phyloP scores from a whole-genome alignment of 2,888 invertebrate species.

The Acleris laterana region DNA sequence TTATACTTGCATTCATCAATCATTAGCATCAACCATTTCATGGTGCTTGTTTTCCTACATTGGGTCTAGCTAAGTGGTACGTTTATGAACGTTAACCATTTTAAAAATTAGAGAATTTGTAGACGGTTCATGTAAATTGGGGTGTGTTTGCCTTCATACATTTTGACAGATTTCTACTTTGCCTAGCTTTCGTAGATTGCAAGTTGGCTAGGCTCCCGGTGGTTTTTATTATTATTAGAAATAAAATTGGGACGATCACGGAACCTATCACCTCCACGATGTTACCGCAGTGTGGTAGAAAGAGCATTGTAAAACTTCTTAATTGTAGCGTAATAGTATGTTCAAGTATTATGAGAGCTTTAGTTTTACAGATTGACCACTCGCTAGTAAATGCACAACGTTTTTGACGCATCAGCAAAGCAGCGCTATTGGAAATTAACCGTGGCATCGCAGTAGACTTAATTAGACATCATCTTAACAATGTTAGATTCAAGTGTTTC shows the following conservation, averaged over 20 bases:
- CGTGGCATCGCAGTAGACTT: background rate
- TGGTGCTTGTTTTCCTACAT: slow-evolving; percentile 2
- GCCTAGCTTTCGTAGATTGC: no score
- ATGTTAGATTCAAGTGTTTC: no score
- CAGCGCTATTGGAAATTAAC: background rate
- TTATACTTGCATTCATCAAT: slow-evolving; percentile 12
- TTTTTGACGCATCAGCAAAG: slow-evolving; percentile 19
- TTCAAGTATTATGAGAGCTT: slow-evolving; percentile 11
- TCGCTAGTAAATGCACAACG: slow-evolving; percentile 25
- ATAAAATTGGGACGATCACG: slow-evolving; percentile 4
- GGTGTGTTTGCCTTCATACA: no score
- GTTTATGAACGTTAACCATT: no score
- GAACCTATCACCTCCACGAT: slow-evolving; percentile 26
- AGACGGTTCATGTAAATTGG: no score
- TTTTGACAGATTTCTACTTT: background rate
- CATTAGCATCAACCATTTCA: no score
- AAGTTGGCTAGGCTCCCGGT: no score
- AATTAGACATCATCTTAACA: slow-evolving; percentile 1
- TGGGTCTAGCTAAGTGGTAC: no score
- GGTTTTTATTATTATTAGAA: no score
- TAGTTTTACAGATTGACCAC: slow-evolving; percentile 2
- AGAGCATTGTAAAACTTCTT: slow-evolving; percentile 28
- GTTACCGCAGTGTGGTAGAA: slow-evolving; percentile 27
- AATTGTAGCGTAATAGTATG: slow-evolving; percentile 15
- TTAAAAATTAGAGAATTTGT: no score